Base-by-base conservation (phyloP, 2,113 vertebrate genomes). In the Cheilinus undulatus region DNA sequence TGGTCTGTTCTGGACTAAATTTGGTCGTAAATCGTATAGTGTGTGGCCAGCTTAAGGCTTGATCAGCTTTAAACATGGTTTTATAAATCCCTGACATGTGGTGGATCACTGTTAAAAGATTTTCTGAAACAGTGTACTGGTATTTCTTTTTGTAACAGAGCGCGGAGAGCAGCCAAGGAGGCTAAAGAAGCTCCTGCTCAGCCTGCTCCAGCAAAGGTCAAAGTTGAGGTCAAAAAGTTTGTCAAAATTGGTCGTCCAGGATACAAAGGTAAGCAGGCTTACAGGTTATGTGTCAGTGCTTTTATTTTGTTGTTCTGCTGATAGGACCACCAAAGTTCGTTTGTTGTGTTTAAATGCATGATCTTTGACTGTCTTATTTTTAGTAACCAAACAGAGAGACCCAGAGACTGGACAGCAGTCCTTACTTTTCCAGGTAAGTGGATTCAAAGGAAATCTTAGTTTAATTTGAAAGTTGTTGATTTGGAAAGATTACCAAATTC, bases 181-280 rank as follows among this genome's bases (percentile, higher is more conserved):
- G 97, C 97, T 0, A 99, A 99, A 83, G 98, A 99, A 73, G 96
- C 98, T 45, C 97, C 98, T 0, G 97, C 97, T 64, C 98, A 99
- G 80, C 98, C 98, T 0, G 98, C 98, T 0, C 98, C 98, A 0
- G 98, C 99, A 22, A 99, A 99, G 60, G 97, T 99, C 46, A 99
- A 99, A 78, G 98, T 99, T 52, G 97, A 99, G 76, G 97, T 99
- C 61, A 99, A 96, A 89, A 99, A 99, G 67, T 99, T 99, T 89
- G 98, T 99, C 67, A 99, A 99, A 90, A 99, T 99, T 0, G 98
- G 98, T 3, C 95, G 98, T 6, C 98, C 98, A 0, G 98, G 98
- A 69, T 99, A 99, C 80, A 99, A 99, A 95, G 98, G 98, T 98
- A 34, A 1, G 40, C 9, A 54, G 11, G 5, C 5, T 54, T 27